Percentiles rank a stretch among this genome's conserved stretches.
These are phyloP conservation scores for Aethina tumida DNA, from an alignment of 1,140 invertebrate species.

Conservation along the genomic window DNA sequence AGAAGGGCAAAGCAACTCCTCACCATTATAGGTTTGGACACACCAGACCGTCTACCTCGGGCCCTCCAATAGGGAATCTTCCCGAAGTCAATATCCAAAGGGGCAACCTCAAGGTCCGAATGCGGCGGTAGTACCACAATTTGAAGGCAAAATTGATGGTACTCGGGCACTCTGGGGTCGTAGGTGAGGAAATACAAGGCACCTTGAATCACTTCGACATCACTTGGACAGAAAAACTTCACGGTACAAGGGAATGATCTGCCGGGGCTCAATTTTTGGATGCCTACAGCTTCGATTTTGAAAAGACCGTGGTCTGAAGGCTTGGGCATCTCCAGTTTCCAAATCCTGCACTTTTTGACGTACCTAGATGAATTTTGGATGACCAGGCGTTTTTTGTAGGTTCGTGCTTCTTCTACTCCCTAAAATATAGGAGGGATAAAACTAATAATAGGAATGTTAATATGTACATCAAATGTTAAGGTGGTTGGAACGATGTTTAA, in stretches of 20 bases:
- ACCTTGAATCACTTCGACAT: conserved; percentile 9
- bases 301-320: conserved; percentile 12
- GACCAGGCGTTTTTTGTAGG: conserved; percentile 10
- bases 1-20: neutral
- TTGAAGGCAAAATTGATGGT: conserved; percentile 12
- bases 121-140: conserved; percentile 11
- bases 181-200: conserved; percentile 19
- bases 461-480: too few species aligned
- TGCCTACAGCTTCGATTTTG: conserved; percentile 13
- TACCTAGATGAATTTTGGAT: conserved; percentile 6
- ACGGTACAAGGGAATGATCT: too few species aligned
- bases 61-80: conserved; percentile 18
- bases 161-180: conserved; percentile 4
- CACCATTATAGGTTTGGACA: conserved; percentile 16
- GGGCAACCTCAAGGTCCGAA: conserved; percentile 11
- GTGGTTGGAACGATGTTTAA: too few species aligned
- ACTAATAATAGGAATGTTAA: too few species aligned
- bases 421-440: too few species aligned
- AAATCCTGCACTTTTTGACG: conserved; percentile 12
- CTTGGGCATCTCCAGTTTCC: conserved; percentile 4
- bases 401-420: conserved; percentile 1
- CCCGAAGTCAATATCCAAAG: conserved; percentile 15
- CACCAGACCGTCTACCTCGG: neutral
- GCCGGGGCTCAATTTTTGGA: conserved; percentile 13
- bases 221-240: conserved; percentile 4